Evolutionary conservation across 30 jellyfish, hydroid and myxozoan genomes (phyloP).

Genomic region (Chironex yamaguchii): DNA sequence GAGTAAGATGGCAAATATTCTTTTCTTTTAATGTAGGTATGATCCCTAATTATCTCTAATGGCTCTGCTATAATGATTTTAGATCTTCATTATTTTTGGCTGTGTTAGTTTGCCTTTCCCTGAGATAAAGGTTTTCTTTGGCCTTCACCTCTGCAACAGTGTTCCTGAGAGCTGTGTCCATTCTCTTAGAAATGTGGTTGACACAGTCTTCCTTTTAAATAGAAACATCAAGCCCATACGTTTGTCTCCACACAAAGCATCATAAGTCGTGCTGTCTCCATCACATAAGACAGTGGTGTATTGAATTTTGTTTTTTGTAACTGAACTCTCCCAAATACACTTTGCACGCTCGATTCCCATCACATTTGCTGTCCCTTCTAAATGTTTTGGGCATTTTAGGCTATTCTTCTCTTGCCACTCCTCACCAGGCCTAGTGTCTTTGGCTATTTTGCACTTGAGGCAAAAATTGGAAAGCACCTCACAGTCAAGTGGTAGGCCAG

Average conservation of each 20-base stretch:
- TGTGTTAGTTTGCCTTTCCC: conserved; percentile 64
- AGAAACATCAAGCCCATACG: conserved; percentile 33
- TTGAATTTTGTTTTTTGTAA: not conserved
- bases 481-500: conserved; percentile 59
- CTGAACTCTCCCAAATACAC: conserved; percentile 23
- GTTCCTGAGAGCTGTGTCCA: too few species aligned
- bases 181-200: conserved; percentile 55
- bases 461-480: conserved; percentile 33
- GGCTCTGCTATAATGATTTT: conserved; percentile 52
- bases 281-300: conserved; percentile 38
- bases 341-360: conserved; percentile 57
- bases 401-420: conserved; percentile 3
- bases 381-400: conserved; percentile 10
- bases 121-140: conserved; percentile 18
- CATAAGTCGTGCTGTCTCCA: conserved; percentile 62
- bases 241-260: conserved; percentile 6
- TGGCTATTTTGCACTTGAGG: conserved; percentile 11
- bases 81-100: conserved; percentile 12
- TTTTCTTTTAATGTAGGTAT: not conserved
- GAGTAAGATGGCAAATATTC: conserved; percentile 20
- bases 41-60: conserved; percentile 4
- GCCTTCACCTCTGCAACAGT: too few species aligned
- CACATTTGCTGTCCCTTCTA: conserved; percentile 31
- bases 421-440: not conserved
- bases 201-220: conserved; percentile 73